A percentile compares a stretch with the other conserved stretches of the same genome.
Evolutionary conservation across 2,888 invertebrate genomes (phyloP).

Genomic region (Dioctria rufipes): DNA sequence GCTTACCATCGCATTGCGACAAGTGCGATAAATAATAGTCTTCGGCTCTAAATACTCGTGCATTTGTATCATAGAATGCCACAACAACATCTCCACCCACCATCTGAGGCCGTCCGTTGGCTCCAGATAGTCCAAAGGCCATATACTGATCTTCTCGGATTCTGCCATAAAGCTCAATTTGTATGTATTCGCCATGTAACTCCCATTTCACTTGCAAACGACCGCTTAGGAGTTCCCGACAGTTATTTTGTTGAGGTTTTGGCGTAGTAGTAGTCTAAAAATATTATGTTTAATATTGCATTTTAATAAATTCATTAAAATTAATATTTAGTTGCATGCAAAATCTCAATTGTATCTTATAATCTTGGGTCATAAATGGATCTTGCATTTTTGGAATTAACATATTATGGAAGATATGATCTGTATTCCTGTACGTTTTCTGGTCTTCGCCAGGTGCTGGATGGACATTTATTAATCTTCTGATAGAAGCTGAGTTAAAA

Average conservation of each 20-base stretch:
- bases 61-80: conserved; percentile 78
- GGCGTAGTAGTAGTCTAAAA: conserved; percentile 86
- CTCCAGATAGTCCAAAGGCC: conserved; percentile 89
- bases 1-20: conserved; percentile 86
- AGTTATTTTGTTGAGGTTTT: conserved; percentile 80
- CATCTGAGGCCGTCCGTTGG: conserved; percentile 83
- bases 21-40: conserved; percentile 89
- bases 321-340: too few relatives aligned
- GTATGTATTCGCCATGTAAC: conserved; percentile 81
- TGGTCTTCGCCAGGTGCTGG: too few relatives aligned
- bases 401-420: too few relatives aligned
- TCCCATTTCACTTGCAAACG: conserved; percentile 92
- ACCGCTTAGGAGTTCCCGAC: conserved; percentile 87
- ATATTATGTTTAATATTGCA: conserved; percentile 57
- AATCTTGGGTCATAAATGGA: too few relatives aligned
- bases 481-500: too few relatives aligned
- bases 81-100: conserved; percentile 87
- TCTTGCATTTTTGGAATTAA: too few relatives aligned
- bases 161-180: conserved; percentile 84
- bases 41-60: conserved; percentile 79
- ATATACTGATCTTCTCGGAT: conserved; percentile 89
- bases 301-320: too few relatives aligned
- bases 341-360: too few relatives aligned
- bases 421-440: too few relatives aligned
- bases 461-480: too few relatives aligned